Conservation (phyloP, 2,797 vertebrate genomes). For the Tapera naevia region DNA sequence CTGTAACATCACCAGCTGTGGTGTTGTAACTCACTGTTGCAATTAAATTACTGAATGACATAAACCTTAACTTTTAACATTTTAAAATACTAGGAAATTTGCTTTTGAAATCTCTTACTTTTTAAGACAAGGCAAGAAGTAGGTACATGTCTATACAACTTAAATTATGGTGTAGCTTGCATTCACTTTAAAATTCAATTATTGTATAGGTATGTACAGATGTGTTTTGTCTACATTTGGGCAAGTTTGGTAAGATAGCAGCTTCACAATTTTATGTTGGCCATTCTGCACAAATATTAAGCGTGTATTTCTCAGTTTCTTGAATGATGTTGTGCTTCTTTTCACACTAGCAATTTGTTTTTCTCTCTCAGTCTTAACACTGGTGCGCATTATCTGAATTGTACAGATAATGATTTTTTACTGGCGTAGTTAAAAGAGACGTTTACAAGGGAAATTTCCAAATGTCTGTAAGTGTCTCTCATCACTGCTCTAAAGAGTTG, state of each 20-base stretch:
- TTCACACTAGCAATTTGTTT: not conserved
- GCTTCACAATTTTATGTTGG: not conserved
- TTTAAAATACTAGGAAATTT: not conserved
- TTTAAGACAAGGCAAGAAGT: not conserved
- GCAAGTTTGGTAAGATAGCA: not conserved
- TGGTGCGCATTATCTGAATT: not conserved
- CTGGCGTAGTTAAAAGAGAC: not conserved
- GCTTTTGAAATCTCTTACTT: not conserved
- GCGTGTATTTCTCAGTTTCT: not conserved
- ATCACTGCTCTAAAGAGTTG: not conserved
- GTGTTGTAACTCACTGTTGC: conserved; percentile 4
- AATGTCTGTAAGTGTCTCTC: not conserved
- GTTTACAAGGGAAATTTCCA: not conserved
- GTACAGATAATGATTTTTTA: not conserved
- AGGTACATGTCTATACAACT: accelerated
- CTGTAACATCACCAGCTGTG: not conserved
- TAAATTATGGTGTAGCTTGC: not conserved
- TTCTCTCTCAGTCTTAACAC: not conserved
- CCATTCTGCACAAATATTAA: not conserved
- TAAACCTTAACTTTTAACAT: not conserved
- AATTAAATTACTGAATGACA: conserved; percentile 31
- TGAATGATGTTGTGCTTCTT: not conserved
- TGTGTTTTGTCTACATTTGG: not conserved
- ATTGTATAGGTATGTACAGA: not conserved
- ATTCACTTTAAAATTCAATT: not conserved